These are phyloP conservation scores for Smutsia gigantea DNA, from an alignment of 2,797 vertebrate genomes.

Conservation along the genomic window DNA sequence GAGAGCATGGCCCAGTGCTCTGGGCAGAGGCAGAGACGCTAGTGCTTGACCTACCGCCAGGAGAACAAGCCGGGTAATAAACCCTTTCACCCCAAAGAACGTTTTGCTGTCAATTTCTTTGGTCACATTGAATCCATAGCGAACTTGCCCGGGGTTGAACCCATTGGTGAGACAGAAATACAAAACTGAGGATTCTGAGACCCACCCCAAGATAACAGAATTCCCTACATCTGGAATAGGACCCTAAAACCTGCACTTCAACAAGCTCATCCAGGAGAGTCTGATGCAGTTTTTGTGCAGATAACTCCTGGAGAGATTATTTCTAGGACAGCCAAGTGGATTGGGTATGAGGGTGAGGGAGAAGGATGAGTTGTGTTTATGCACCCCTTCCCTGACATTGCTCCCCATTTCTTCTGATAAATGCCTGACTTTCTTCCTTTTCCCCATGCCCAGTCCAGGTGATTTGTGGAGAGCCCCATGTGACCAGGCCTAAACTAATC, in stretches of 20 bases:
- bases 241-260: background rate
- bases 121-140: too few relatives aligned
- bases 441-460: background rate
- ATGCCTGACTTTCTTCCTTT: background rate
- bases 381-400: background rate
- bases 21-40: too few relatives aligned
- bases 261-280: background rate
- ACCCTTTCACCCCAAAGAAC: too few relatives aligned
- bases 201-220: background rate
- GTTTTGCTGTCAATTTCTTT: too few relatives aligned
- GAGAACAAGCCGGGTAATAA: too few relatives aligned
- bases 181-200: conserved; percentile 21
- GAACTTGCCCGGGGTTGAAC: too few relatives aligned
- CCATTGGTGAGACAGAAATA: background rate
- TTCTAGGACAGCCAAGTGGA: background rate
- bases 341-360: background rate
- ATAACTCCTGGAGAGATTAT: background rate
- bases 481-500: background rate
- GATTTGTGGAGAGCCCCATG: background rate
- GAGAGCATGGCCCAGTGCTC: too few relatives aligned
- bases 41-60: too few relatives aligned
- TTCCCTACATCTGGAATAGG: background rate
- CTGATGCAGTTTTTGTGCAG: background rate
- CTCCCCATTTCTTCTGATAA: background rate
- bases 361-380: background rate